Evolutionary conservation across 2,113 vertebrate genomes (phyloP).

Genomic region (Cygnus buccinator): DNA sequence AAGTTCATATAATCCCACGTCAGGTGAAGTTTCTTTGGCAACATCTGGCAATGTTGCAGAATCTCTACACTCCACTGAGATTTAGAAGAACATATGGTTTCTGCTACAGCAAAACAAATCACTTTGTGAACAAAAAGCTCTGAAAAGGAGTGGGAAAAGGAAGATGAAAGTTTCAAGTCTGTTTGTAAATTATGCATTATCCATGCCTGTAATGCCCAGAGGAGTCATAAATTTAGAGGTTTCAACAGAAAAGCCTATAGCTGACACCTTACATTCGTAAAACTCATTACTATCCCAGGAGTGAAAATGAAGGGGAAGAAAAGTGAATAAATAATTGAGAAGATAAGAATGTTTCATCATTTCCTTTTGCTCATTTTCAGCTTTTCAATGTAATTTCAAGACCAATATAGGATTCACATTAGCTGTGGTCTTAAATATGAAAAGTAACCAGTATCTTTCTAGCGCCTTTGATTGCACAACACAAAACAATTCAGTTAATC

Average conservation of each 20-base stretch:
- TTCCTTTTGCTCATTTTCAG: constrained; percentile 56
- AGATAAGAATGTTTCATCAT: constrained; percentile 66
- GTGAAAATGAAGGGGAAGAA: constrained; percentile 52
- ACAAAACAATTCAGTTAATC: not conserved
- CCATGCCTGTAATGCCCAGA: constrained; percentile 53
- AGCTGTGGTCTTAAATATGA: constrained; percentile 19
- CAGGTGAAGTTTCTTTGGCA: constrained; percentile 15
- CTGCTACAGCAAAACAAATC: constrained; percentile 71
- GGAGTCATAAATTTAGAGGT: constrained; percentile 75
- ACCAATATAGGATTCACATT: constrained; percentile 46
- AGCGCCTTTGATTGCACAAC: not conserved
- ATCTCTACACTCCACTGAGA: constrained; percentile 8
- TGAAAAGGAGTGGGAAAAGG: constrained; percentile 63
- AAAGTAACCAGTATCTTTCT: constrained; percentile 19
- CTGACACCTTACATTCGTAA: constrained; percentile 76
- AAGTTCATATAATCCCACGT: not conserved
- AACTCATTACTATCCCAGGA: constrained; percentile 75
- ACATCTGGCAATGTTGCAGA: not conserved
- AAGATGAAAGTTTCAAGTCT: constrained; percentile 74
- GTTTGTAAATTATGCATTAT: constrained; percentile 76
- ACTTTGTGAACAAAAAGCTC: constrained; percentile 59
- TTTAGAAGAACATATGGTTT: constrained; percentile 58
- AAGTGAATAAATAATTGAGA: constrained; percentile 76
- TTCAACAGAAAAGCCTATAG: constrained; percentile 68
- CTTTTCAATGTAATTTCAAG: constrained; percentile 59